Percentiles rank a stretch among this genome's conserved stretches.
phyloP scores from a whole-genome alignment of 2,113 vertebrate species.

The Vanacampus margaritifer region DNA sequence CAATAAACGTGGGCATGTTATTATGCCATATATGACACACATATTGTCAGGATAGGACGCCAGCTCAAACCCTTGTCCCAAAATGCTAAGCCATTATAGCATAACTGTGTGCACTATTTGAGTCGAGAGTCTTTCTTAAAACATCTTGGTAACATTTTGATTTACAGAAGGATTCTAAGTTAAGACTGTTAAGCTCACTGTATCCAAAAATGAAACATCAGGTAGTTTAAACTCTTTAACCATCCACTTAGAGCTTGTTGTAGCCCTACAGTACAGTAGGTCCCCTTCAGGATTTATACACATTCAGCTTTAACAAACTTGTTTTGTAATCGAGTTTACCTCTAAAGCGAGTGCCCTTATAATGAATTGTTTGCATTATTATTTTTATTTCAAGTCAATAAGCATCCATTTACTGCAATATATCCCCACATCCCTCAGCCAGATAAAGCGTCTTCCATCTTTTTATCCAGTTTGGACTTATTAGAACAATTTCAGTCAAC shows the following conservation, averaged over 20 bases:
- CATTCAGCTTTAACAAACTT: background rate
- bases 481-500: constrained; percentile 12
- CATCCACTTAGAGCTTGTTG: background rate
- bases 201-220: constrained; percentile 28
- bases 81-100: constrained; percentile 36
- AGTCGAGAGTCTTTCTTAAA: constrained; percentile 11
- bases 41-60: constrained; percentile 19
- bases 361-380: constrained; percentile 33
- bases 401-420: constrained; percentile 7
- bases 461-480: constrained; percentile 1
- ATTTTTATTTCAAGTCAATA: constrained; percentile 11
- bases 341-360: constrained; percentile 39
- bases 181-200: constrained; percentile 52
- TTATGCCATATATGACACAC: constrained; percentile 17
- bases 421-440: constrained; percentile 13
- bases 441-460: constrained; percentile 52
- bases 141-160: constrained; percentile 13
- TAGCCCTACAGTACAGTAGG: background rate
- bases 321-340: constrained; percentile 37
- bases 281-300: constrained; percentile 13
- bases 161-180: constrained; percentile 15
- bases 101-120: constrained; percentile 46
- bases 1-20: constrained; percentile 10
- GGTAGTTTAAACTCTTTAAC: constrained; percentile 31
- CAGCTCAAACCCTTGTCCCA: constrained; percentile 11